Percentiles rank a stretch among this genome's conserved stretches.
Conservation (phyloP, 2,797 vertebrate species). For the Myoxocephalus aenaeus region DNA sequence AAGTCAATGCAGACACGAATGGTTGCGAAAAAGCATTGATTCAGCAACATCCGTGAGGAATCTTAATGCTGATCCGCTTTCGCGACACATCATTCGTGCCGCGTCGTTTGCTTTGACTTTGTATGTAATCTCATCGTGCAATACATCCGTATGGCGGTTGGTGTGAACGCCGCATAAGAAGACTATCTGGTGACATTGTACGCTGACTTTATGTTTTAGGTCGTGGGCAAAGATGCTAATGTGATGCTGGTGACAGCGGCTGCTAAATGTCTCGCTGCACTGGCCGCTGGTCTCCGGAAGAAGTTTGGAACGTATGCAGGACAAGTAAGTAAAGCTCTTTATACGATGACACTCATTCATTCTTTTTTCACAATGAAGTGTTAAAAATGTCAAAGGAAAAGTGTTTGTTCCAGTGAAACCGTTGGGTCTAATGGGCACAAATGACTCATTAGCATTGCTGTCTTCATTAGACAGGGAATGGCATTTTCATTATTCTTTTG, state of each 20-base stretch:
- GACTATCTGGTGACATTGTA: not conserved
- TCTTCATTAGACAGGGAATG: not conserved
- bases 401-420: not conserved
- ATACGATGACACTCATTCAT: not conserved
- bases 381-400: not conserved
- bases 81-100: not conserved
- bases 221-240: constrained; percentile 97
- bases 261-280: constrained; percentile 94
- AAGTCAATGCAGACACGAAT: too few relatives aligned
- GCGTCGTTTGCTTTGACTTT: not conserved
- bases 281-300: constrained; percentile 94
- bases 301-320: constrained; percentile 98
- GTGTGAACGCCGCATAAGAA: not conserved
- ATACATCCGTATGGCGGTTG: not conserved
- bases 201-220: constrained; percentile 78
- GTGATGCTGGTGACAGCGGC: constrained; percentile 97
- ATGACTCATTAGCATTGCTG: too few relatives aligned
- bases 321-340: constrained; percentile 84
- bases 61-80: not conserved
- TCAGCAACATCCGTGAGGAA: too few relatives aligned
- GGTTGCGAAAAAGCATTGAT: too few relatives aligned
- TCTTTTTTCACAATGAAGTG: not conserved
- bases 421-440: not conserved
- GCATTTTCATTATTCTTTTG: not conserved
- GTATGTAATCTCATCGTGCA: not conserved